Conservation (phyloP, 2,113 vertebrate genomes). For the Epinephelus lanceolatus region DNA sequence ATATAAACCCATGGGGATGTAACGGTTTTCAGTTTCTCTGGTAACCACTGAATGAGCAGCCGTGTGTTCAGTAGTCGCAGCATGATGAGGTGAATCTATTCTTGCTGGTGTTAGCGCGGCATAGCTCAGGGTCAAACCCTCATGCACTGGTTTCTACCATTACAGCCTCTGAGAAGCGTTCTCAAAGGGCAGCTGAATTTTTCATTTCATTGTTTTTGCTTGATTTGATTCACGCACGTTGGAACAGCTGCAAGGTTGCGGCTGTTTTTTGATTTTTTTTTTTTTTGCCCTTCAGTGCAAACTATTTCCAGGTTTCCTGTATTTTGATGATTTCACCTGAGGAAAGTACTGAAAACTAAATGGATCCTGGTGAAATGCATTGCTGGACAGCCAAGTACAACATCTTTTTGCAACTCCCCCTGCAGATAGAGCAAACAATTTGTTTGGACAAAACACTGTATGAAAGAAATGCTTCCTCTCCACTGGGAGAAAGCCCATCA, state of each 20-base stretch:
- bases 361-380: neutral
- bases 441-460: slow-evolving; percentile 44
- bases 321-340: slow-evolving; percentile 33
- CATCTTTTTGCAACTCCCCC: slow-evolving; percentile 20
- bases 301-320: slow-evolving; percentile 8
- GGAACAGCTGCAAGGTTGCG: neutral
- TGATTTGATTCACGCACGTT: slow-evolving; percentile 20
- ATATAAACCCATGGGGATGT: neutral
- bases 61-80: neutral
- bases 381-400: neutral
- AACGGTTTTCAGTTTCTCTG: neutral
- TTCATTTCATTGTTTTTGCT: slow-evolving; percentile 1
- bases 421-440: slow-evolving; percentile 43
- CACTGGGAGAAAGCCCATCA: slow-evolving; percentile 17
- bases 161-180: slow-evolving; percentile 12
- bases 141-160: slow-evolving; percentile 22
- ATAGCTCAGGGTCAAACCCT: slow-evolving; percentile 8
- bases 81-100: neutral
- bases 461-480: slow-evolving; percentile 24
- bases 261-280: neutral
- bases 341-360: slow-evolving; percentile 29
- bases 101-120: neutral
- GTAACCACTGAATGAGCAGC: neutral
- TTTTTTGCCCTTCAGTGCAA: neutral
- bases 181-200: slow-evolving; percentile 5